A percentile compares a stretch with the other conserved stretches of the same genome.
Conservation (phyloP, 2,797 vertebrate species). For the Pelochelys cantorii region DNA sequence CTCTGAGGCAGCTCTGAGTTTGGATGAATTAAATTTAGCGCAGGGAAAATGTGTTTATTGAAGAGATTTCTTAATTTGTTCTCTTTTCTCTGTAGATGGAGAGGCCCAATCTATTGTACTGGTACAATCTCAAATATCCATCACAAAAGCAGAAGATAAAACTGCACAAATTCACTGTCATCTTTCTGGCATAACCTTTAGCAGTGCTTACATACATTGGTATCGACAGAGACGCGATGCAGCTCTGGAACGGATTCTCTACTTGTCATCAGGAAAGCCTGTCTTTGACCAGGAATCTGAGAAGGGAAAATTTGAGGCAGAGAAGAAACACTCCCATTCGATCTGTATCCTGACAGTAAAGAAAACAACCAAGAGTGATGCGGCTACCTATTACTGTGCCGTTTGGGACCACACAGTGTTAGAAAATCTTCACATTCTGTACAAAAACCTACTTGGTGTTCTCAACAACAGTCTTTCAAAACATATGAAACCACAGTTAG, state of each 20-base stretch:
- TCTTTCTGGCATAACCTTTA: not conserved
- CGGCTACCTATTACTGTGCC: slow-evolving; percentile 57
- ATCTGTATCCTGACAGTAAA: slow-evolving; percentile 29
- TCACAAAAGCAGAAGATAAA: slow-evolving; percentile 35
- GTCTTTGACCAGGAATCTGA: accelerated
- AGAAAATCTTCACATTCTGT: not conserved
- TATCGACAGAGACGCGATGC: not conserved
- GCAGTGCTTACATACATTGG: slow-evolving; percentile 7
- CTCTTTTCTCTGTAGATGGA: not conserved
- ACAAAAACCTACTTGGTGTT: slow-evolving; percentile 40
- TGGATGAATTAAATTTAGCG: too few species aligned
- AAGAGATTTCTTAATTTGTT: not conserved
- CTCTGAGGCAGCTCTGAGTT: too few species aligned
- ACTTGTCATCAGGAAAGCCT: not conserved
- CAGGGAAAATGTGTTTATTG: too few species aligned
- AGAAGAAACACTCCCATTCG: not conserved
- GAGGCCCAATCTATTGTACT: not conserved
- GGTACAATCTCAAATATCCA: not conserved
- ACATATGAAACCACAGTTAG: not conserved
- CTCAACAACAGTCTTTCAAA: not conserved
- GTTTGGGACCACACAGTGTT: slow-evolving; percentile 13
- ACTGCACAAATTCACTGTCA: slow-evolving; percentile 31
- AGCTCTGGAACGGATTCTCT: not conserved
- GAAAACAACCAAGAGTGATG: slow-evolving; percentile 3
- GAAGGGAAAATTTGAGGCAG: not conserved